phyloP scores from a whole-genome alignment of 2,113 vertebrate species.

The Sinocyclocheilus anophthalmus region DNA sequence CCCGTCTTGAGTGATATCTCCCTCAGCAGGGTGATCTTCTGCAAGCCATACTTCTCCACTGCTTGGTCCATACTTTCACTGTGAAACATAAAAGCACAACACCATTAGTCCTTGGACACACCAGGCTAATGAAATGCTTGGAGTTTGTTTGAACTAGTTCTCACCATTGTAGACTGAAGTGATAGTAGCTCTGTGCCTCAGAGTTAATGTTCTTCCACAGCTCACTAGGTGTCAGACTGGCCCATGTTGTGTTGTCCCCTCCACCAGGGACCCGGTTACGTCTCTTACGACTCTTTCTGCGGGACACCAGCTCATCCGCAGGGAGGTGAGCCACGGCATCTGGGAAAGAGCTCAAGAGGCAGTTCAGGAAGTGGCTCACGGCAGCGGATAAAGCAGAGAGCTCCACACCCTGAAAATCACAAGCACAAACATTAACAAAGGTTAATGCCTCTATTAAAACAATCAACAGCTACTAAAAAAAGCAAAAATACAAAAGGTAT shows the following conservation, averaged over 20 bases:
- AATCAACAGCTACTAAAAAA: not conserved
- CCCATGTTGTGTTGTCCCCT: slow-evolving; percentile 93
- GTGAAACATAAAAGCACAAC: slow-evolving; percentile 36
- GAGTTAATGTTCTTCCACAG: slow-evolving; percentile 93
- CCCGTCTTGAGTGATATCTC: slow-evolving; percentile 96
- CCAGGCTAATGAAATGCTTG: not conserved
- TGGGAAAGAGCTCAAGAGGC: slow-evolving; percentile 94
- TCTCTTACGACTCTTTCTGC: slow-evolving; percentile 91
- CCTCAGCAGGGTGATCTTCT: slow-evolving; percentile 92
- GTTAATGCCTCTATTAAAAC: not conserved
- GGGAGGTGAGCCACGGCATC: slow-evolving; percentile 93
- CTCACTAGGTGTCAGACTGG: slow-evolving; percentile 91
- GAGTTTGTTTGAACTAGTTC: slow-evolving; percentile 14
- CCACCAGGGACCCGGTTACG: slow-evolving; percentile 87
- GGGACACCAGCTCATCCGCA: slow-evolving; percentile 91
- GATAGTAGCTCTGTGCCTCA: slow-evolving; percentile 90
- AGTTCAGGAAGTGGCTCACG: slow-evolving; percentile 98
- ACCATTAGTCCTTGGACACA: not conserved
- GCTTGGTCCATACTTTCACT: slow-evolving; percentile 95
- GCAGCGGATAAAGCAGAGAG: slow-evolving; percentile 93
- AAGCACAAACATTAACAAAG: not conserved
- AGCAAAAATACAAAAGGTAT: not conserved
- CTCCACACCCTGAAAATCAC: slow-evolving; percentile 85
- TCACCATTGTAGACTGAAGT: slow-evolving; percentile 89
- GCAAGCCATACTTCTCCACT: slow-evolving; percentile 88